A percentile compares a stretch with the other conserved stretches of the same genome.
Evolutionary conservation across 2,888 invertebrate genomes (phyloP).

Genomic region (Drosophila melanosoma): DNA sequence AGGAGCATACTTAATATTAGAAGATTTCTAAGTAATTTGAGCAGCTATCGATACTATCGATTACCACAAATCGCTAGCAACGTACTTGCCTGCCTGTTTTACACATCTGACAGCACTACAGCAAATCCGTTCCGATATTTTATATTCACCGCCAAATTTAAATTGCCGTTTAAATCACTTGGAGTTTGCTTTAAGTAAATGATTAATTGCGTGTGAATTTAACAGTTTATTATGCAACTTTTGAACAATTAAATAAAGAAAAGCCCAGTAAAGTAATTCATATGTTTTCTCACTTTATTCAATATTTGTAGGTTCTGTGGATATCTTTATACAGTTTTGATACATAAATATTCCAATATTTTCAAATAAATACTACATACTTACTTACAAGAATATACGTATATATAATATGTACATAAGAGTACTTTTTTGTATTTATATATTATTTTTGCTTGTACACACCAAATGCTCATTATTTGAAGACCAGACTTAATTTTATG

Average conservation of each 20-base stretch:
- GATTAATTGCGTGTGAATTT: too few species aligned
- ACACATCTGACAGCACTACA: constrained; percentile 26
- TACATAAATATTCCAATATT: constrained; percentile 39
- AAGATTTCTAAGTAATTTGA: neutral
- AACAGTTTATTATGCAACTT: too few species aligned
- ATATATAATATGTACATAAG: constrained; percentile 31
- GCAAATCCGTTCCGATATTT: constrained; percentile 2
- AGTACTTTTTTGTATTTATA: constrained; percentile 27
- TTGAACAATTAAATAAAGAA: neutral
- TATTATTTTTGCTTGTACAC: constrained; percentile 65
- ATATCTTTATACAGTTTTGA: constrained; percentile 44
- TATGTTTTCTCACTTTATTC: constrained; percentile 53
- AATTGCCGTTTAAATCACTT: neutral
- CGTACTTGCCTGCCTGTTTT: neutral
- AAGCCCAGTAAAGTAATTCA: neutral
- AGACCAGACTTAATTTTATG: constrained; percentile 50
- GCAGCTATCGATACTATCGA: constrained; percentile 12
- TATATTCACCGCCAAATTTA: neutral
- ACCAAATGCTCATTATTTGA: constrained; percentile 71
- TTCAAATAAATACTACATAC: constrained; percentile 19
- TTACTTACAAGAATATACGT: constrained; percentile 9
- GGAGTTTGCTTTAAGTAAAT: neutral
- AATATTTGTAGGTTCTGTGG: constrained; percentile 40
- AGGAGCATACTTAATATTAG: neutral
- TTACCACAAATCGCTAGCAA: neutral